Percentiles rank a stretch among this genome's conserved stretches.
These are phyloP conservation scores for Corythaixoides concolor DNA, from an alignment of 2,113 vertebrate species.

Conservation along the genomic window DNA sequence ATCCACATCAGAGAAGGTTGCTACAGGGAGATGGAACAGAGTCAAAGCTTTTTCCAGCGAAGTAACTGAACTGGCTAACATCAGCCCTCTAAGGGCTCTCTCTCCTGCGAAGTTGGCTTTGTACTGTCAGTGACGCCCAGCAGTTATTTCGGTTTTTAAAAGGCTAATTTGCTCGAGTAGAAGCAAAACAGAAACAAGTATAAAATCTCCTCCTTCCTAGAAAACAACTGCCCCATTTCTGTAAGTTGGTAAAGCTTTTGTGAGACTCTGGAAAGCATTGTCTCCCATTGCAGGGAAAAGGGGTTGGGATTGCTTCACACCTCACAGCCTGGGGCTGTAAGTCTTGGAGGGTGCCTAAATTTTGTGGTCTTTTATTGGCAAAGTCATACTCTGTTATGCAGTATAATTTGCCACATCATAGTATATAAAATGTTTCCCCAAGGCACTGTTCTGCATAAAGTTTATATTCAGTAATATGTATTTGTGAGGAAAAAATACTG, in stretches of 20 bases:
- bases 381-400: neutral
- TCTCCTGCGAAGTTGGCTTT: neutral
- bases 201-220: neutral
- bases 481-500: neutral
- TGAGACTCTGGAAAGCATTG: neutral
- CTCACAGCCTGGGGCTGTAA: neutral
- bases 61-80: neutral
- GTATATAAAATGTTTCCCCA: neutral
- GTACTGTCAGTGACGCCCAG: neutral
- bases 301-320: neutral
- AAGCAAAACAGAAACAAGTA: neutral
- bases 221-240: neutral
- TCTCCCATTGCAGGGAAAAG: neutral
- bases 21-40: neutral
- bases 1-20: conserved; percentile 5
- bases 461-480: neutral
- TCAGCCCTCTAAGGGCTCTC: neutral
- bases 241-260: neutral
- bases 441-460: neutral
- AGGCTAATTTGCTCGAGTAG: neutral
- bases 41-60: neutral
- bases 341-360: conserved; percentile 41
- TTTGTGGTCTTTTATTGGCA: conserved; percentile 34
- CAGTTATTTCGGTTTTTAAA: neutral
- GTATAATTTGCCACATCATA: conserved; percentile 6